Evolutionary conservation across 2,113 vertebrate genomes (phyloP).

Genomic region (Corydoras sp.): DNA sequence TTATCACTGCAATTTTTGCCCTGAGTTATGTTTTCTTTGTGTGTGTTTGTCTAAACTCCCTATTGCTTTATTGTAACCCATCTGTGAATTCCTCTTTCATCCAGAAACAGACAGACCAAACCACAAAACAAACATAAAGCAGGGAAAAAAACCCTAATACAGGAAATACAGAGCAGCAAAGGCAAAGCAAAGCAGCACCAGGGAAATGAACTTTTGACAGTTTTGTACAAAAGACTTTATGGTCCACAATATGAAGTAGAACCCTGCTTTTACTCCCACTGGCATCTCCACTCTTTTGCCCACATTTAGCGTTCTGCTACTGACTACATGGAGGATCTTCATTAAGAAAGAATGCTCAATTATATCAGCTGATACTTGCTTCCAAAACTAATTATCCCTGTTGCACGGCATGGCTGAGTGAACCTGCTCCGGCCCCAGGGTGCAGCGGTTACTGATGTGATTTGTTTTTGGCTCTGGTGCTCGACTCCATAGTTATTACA

Average conservation of each 20-base stretch:
- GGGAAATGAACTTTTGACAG: conserved; percentile 23
- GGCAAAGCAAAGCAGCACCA: conserved; percentile 48
- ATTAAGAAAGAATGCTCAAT: conserved; percentile 75
- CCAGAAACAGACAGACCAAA: conserved; percentile 24
- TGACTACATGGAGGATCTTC: conserved; percentile 71
- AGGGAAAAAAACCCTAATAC: neutral
- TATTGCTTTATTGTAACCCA: conserved; percentile 1
- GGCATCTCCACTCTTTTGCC: conserved; percentile 43
- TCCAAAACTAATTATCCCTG: conserved; percentile 77
- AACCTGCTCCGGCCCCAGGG: conserved; percentile 58
- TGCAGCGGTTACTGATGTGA: conserved; percentile 64
- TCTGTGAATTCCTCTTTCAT: conserved; percentile 30
- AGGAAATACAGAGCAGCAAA: conserved; percentile 38
- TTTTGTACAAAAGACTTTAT: conserved; percentile 19
- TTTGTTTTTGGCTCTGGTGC: conserved; percentile 57
- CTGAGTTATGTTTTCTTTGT: conserved; percentile 11
- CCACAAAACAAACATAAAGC: conserved; percentile 33
- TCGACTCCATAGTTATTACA: conserved; percentile 7
- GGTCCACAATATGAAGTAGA: conserved; percentile 42
- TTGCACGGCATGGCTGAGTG: conserved; percentile 68
- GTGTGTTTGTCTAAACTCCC: neutral
- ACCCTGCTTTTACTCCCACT: conserved; percentile 16
- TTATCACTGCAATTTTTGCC: conserved; percentile 15
- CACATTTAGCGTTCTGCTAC: conserved; percentile 69
- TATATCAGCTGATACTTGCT: conserved; percentile 74